Conservation (phyloP, 2,888 invertebrate species). For the Carcina quercana region DNA sequence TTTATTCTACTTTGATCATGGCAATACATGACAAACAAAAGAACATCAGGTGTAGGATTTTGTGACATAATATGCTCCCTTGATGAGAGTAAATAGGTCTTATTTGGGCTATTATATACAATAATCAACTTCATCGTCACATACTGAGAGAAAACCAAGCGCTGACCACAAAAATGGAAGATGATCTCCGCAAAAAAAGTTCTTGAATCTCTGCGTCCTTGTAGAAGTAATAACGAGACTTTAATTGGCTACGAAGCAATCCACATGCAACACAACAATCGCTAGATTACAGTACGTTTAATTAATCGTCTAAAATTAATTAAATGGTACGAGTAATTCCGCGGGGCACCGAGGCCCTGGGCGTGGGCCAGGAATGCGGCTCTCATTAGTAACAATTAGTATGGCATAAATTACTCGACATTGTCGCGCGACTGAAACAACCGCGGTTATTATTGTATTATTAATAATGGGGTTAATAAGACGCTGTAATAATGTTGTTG, state of each 20-base stretch:
- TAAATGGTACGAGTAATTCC: slow-evolving; percentile 17
- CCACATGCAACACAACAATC: slow-evolving; percentile 3
- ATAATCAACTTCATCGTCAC: too few species aligned
- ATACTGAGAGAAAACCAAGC: too few species aligned
- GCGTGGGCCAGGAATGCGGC: slow-evolving; percentile 43
- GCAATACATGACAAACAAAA: too few species aligned
- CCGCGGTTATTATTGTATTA: slow-evolving; percentile 5
- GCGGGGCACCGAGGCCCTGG: slow-evolving; percentile 15
- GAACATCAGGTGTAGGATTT: too few species aligned
- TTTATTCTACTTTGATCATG: too few species aligned
- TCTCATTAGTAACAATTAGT: slow-evolving; percentile 62
- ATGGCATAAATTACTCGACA: slow-evolving; percentile 52
- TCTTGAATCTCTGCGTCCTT: neutral
- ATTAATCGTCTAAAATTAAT: slow-evolving; percentile 21
- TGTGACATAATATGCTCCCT: too few species aligned
- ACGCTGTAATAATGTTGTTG: too few species aligned
- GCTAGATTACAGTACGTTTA: slow-evolving; percentile 13
- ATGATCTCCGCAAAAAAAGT: too few species aligned
- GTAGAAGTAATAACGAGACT: neutral
- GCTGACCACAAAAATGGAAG: too few species aligned
- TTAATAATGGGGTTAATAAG: too few species aligned
- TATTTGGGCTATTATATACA: too few species aligned
- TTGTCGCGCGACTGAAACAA: slow-evolving; percentile 30
- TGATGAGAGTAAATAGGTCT: too few species aligned
- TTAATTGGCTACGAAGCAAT: neutral